Evolutionary conservation across 2,113 vertebrate species (phyloP), one percentile per base, ranked within the genome.

Genomic region (Leucosticte australis): DNA sequence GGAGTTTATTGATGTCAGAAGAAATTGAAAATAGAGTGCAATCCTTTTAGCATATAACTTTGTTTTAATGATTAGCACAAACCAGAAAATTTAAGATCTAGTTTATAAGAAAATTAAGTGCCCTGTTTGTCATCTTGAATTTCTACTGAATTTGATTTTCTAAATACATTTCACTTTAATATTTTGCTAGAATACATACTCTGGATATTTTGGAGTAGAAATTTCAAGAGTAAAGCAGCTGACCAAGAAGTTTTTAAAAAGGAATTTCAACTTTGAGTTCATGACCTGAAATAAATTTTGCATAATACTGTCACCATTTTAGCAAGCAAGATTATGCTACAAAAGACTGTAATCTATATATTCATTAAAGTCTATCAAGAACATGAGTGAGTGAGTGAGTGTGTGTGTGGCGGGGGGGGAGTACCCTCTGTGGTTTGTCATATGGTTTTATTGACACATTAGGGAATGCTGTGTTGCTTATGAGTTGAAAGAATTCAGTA

Each of bases 331-430:
- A 59, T 91, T 55, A 41, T 83, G 46, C 55, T 63, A 80, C 71
- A 74, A 81, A 92, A 95, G 59, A 14, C 52, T 84, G 44, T 71
- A 90, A 95, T 64, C 33, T 78, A 60, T 91, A 82, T 91, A 37
- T 89, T 94, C 73, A 89, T 90, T 93, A 95, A 93, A 86, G 64
- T 81, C 79, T 89, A 13, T 88, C 85, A 88, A 49, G 64, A 83
- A 64, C 56, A 35, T 15, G 46, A 22, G 26, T 42, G 55, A 56
- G 21, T 55, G 27, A 21, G 44, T 30, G 44, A 20, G 44, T 26
- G 44, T 19, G 14, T 18, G 3, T 11, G 30, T 50, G 39, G 52
- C 50, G 10, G 37, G 7, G 26, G 23, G 53, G 27, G 15, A 67
- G 47, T 64, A 75, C 9, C 11, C 31, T 70, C 44, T 39, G 10